A percentile compares a stretch with the other conserved stretches of the same genome.
These are phyloP conservation scores for Campoplex capitator DNA, from an alignment of 2,888 invertebrate genomes.

Conservation along the genomic window DNA sequence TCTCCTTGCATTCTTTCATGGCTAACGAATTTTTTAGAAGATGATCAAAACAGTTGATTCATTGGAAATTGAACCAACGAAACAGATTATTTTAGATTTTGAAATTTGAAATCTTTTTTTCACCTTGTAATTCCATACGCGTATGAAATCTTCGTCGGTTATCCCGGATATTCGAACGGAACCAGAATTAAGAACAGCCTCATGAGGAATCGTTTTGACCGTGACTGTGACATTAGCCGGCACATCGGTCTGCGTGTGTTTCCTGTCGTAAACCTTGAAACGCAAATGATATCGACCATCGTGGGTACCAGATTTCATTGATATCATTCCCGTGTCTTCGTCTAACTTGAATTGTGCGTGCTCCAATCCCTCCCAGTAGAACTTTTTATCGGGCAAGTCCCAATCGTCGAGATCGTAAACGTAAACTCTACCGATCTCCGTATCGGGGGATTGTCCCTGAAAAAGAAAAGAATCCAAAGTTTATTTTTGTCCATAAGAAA, in stretches of 20 bases:
- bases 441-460: conserved; percentile 94
- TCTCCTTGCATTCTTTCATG: too few relatives aligned
- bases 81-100: not conserved
- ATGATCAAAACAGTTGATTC: too few relatives aligned
- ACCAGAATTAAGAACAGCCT: conserved; percentile 97
- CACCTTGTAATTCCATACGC: conserved; percentile 95
- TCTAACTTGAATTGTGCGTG: conserved; percentile 95
- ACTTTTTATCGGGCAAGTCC: conserved; percentile 99
- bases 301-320: conserved; percentile 96
- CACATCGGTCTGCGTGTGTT: conserved; percentile 97
- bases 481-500: not conserved
- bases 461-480: not conserved
- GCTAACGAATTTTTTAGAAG: too few relatives aligned
- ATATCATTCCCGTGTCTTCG: conserved; percentile 97
- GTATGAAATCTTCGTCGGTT: conserved; percentile 97
- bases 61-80: too few relatives aligned
- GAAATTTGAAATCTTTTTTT: conserved; percentile 1
- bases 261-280: conserved; percentile 96
- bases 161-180: conserved; percentile 97
- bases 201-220: conserved; percentile 97
- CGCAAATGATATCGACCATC: conserved; percentile 93
- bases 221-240: conserved; percentile 98
- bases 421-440: conserved; percentile 97
- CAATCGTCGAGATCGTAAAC: conserved; percentile 99
- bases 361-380: conserved; percentile 95